A percentile compares a stretch with the other conserved stretches of the same genome.
These are phyloP conservation scores for Trichogramma pretiosum DNA, from an alignment of 1,140 invertebrate species.

Conservation along the genomic window DNA sequence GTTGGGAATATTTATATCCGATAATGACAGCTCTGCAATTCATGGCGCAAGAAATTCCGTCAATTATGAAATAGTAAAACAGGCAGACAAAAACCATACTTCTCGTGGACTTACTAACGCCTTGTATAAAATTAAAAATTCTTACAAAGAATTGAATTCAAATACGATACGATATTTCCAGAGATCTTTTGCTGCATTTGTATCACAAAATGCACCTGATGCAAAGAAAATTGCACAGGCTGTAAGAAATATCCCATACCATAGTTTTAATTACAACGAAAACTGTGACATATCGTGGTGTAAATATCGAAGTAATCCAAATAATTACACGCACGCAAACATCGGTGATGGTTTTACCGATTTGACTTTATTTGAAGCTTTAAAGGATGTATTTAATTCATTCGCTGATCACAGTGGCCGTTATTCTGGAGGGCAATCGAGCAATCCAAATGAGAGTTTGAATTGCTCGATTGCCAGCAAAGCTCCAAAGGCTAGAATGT, in stretches of 20 bases:
- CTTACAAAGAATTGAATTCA: constrained; percentile 2
- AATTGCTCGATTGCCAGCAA: background rate
- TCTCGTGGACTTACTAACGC: background rate
- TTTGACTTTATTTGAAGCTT: background rate
- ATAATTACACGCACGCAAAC: background rate
- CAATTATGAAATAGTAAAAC: background rate
- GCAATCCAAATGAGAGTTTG: background rate
- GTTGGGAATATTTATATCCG: constrained; percentile 1
- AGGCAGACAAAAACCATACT: too few species aligned
- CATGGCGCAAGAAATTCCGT: background rate
- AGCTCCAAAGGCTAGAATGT: background rate
- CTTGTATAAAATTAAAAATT: constrained; percentile 4
- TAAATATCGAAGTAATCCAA: background rate
- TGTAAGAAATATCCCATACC: constrained; percentile 3
- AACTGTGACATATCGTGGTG: constrained; percentile 7
- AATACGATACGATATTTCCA: constrained; percentile 7
- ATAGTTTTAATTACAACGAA: background rate
- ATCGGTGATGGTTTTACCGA: constrained; percentile 4
- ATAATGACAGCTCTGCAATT: constrained; percentile 5
- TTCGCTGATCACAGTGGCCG: background rate
- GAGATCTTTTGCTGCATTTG: constrained; percentile 4
- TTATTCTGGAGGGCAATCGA: background rate
- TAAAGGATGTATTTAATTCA: constrained; percentile 1
- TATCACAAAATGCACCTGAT: constrained; percentile 9
- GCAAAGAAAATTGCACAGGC: background rate